Conservation (phyloP, 2,113 vertebrate genomes). For the Anhinga rufa region DNA sequence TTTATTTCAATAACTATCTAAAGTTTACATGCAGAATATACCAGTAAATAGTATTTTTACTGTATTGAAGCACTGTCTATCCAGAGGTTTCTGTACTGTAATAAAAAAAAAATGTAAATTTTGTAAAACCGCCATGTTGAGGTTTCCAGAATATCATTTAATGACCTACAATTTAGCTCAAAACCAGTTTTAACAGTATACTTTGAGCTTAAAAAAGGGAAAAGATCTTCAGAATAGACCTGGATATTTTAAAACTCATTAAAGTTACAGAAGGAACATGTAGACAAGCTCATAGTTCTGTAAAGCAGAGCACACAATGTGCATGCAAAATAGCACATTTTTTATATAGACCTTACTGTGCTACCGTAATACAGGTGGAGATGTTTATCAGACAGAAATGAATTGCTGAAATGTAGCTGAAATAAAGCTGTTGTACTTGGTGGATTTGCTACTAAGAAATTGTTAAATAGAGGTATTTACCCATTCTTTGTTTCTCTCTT, state of each 20-base stretch:
- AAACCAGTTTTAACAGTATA: neutral
- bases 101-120: neutral
- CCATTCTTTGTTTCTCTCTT: conserved; percentile 10
- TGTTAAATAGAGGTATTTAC: neutral
- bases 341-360: neutral
- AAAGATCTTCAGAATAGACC: neutral
- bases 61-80: neutral
- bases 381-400: neutral
- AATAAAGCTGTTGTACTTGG: neutral
- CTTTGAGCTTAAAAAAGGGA: neutral
- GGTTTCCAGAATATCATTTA: neutral
- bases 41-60: neutral
- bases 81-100: neutral
- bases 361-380: neutral
- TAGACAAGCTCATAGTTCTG: neutral
- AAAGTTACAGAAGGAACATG: neutral
- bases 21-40: neutral
- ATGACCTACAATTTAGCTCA: neutral
- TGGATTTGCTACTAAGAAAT: neutral
- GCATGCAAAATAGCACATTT: neutral
- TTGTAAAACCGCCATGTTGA: neutral
- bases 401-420: neutral
- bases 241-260: neutral
- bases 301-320: neutral
- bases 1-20: neutral